Evolutionary conservation across 1,140 invertebrate species (phyloP).

Genomic region (Penaeus vannamei): DNA sequence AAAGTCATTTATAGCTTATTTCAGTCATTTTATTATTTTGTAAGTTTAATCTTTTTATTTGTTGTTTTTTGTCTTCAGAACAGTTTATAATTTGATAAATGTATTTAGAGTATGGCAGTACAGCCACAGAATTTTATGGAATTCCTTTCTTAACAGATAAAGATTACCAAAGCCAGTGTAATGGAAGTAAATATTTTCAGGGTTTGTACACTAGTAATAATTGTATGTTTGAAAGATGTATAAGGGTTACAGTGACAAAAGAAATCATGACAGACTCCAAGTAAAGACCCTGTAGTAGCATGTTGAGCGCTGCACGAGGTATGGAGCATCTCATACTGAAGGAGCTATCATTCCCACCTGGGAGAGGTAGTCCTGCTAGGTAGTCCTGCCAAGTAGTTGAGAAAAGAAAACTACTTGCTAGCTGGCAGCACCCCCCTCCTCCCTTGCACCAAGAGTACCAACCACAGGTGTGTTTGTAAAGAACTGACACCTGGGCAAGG

Average conservation of each 20-base stretch:
- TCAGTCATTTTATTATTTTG: slow-evolving; percentile 44
- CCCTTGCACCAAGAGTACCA: too few relatives aligned
- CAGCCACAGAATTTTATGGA: slow-evolving; percentile 34
- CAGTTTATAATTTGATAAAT: slow-evolving; percentile 37
- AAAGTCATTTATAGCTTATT: slow-evolving; percentile 48
- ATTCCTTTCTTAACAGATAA: slow-evolving; percentile 38
- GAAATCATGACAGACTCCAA: background rate
- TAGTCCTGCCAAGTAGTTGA: too few relatives aligned
- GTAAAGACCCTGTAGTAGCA: too few relatives aligned
- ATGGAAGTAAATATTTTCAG: slow-evolving; percentile 4
- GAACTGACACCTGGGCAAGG: too few relatives aligned
- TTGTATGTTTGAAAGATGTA: background rate
- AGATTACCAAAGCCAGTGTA: slow-evolving; percentile 56
- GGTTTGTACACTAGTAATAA: too few relatives aligned
- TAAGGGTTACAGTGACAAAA: slow-evolving; percentile 22
- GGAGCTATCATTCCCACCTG: too few relatives aligned
- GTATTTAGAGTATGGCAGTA: slow-evolving; percentile 33
- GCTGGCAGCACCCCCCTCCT: too few relatives aligned
- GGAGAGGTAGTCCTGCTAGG: too few relatives aligned
- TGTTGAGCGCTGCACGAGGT: too few relatives aligned
- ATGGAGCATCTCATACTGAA: too few relatives aligned
- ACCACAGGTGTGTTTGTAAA: too few relatives aligned
- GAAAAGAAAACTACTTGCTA: too few relatives aligned
- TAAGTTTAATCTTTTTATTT: slow-evolving; percentile 35
- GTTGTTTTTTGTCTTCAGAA: slow-evolving; percentile 19